Evolutionary conservation across 2,113 vertebrate species (phyloP).

Genomic region (Lampris incognitus): DNA sequence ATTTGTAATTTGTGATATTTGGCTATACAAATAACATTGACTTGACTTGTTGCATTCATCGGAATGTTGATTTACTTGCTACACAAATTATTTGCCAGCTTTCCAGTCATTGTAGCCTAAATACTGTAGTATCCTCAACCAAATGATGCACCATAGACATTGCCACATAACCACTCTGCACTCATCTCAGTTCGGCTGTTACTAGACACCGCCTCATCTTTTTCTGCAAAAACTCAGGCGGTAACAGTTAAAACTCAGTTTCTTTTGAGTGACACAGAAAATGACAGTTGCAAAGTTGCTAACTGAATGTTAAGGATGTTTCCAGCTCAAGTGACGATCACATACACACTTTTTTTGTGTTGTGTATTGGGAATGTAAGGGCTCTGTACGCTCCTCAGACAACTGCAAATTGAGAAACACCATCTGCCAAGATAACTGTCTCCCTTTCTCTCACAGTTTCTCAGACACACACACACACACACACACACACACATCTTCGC

Average conservation of each 20-base stretch:
- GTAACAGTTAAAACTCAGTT: neutral
- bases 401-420: neutral
- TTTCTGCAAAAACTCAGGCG: neutral
- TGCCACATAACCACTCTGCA: too few species aligned
- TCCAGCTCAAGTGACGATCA: neutral
- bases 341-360: neutral
- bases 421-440: neutral
- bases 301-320: neutral
- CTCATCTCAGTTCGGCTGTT: too few species aligned
- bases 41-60: too few species aligned
- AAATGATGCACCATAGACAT: too few species aligned
- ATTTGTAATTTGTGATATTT: too few species aligned
- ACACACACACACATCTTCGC: neutral
- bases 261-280: neutral
- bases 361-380: neutral
- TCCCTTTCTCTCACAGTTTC: too few species aligned
- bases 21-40: too few species aligned
- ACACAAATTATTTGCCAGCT: too few species aligned
- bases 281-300: neutral
- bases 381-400: neutral
- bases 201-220: neutral
- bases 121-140: too few species aligned
- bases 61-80: too few species aligned
- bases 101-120: too few species aligned
- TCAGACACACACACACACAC: neutral